Evolutionary conservation across 1,140 invertebrate genomes (phyloP), one percentile per base, ranked within the genome.

Genomic region (Watersipora subatra): DNA sequence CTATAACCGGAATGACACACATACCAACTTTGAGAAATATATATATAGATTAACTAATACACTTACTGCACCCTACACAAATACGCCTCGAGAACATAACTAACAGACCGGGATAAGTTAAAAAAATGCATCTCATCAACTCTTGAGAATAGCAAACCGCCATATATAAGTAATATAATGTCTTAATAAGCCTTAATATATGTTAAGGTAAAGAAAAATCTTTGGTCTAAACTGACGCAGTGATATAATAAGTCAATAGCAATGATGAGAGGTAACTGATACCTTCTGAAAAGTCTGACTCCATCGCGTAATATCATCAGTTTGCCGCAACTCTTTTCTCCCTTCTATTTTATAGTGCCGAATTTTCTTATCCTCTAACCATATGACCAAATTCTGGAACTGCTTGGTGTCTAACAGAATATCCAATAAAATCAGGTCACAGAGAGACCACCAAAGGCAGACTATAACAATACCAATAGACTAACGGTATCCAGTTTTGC

Each of bases 361-460:
- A 69, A 96, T 93, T 80, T 92, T 93, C 76, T 94, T 91, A 77
- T 94, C 90, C 81, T 97, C 93, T 26, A 97, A 74, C 93, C 93
- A 97, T 0, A 89, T 74, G 22, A 95, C 83, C 28, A 92, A 80
- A 72, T 86, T 88, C 62, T 88, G 85, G 74, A 92, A 88, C 71
- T 89, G 84, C 66, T 86, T 84, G 70, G 86, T 83, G 82, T 92
- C 91, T 93, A 1, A 15, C 25, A 58, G 57, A 29, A 46, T 46
- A 46, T 12, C 34, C 7, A 46, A 46, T 46, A 46, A 46, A 7
- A 12, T 12, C 1, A 22, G 25, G 2, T 25, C 20, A 62, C 1
- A 56, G 27, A 17, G 56, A 25, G 24, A 17, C 56, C 27, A 55
- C 20, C n/a, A 2, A 26, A 62, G 19, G 19, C 28, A 62, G 19